These are phyloP conservation scores for Oenanthe oenanthe DNA, from an alignment of 2,113 vertebrate species.

Conservation along the genomic window DNA sequence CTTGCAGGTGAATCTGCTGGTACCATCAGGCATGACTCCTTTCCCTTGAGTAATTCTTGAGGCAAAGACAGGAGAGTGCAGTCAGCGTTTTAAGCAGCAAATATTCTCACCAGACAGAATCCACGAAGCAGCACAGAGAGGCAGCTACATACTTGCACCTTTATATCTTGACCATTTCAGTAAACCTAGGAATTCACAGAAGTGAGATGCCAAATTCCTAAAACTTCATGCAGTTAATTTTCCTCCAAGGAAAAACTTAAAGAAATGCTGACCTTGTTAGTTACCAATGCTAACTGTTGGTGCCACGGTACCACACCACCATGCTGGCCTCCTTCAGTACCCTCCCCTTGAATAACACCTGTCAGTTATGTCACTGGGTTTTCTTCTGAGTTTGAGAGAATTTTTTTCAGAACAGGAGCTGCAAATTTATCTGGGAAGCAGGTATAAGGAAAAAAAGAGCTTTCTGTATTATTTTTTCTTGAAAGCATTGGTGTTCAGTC, in stretches of 20 bases:
- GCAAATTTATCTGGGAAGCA: background rate
- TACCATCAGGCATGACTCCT: constrained; percentile 90
- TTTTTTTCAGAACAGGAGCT: background rate
- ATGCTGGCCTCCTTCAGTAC: background rate
- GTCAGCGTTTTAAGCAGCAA: background rate
- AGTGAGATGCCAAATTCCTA: background rate
- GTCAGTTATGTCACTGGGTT: background rate
- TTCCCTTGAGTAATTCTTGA: constrained; percentile 81
- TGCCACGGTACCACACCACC: background rate
- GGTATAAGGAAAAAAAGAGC: background rate
- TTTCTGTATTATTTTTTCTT: background rate
- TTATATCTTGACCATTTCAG: background rate
- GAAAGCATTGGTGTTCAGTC: background rate
- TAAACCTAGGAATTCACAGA: background rate
- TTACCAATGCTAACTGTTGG: background rate
- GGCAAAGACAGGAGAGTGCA: background rate
- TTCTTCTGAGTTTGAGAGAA: background rate
- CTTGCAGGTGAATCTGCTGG: constrained; percentile 83
- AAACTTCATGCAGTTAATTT: background rate
- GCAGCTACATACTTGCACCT: background rate
- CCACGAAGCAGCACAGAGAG: background rate
- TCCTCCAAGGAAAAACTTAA: background rate
- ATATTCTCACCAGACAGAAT: background rate
- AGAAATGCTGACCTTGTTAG: background rate
- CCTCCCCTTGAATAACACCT: background rate